These are phyloP conservation scores for Pachypeltis micranthus DNA, from an alignment of 1,140 invertebrate species.

Conservation along the genomic window DNA sequence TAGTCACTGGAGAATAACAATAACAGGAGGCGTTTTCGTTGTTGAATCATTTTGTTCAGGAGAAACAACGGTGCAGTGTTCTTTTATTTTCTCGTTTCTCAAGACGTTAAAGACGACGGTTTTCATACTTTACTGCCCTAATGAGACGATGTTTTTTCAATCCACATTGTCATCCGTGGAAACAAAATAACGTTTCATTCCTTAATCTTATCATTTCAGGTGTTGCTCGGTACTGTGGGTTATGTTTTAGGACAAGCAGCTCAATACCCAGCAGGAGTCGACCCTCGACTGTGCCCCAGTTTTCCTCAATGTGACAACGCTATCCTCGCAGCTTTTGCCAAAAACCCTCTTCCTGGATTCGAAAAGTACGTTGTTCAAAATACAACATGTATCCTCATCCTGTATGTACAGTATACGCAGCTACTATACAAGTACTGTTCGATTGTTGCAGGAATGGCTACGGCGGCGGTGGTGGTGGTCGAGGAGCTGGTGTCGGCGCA, in stretches of 20 bases:
- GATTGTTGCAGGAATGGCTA: no score
- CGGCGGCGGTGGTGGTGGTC: slow-evolving; percentile 23
- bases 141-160: neutral
- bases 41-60: no score
- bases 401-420: no score
- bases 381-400: no score
- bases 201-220: slow-evolving; percentile 2
- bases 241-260: slow-evolving; percentile 1
- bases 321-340: slow-evolving; percentile 30
- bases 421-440: no score
- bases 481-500: slow-evolving; percentile 30
- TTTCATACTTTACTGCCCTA: no score
- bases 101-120: no score
- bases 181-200: no score
- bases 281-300: slow-evolving; percentile 41
- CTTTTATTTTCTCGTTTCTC: no score
- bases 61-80: no score
- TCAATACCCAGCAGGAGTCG: slow-evolving; percentile 39
- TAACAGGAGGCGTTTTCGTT: no score
- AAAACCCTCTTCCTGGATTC: slow-evolving; percentile 28
- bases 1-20: no score
- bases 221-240: neutral
- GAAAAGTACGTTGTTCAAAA: neutral
- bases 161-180: neutral
- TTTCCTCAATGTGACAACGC: slow-evolving; percentile 40